Evolutionary conservation across 1,140 invertebrate genomes (phyloP).

Genomic region (Bilobella aurantiaca): DNA sequence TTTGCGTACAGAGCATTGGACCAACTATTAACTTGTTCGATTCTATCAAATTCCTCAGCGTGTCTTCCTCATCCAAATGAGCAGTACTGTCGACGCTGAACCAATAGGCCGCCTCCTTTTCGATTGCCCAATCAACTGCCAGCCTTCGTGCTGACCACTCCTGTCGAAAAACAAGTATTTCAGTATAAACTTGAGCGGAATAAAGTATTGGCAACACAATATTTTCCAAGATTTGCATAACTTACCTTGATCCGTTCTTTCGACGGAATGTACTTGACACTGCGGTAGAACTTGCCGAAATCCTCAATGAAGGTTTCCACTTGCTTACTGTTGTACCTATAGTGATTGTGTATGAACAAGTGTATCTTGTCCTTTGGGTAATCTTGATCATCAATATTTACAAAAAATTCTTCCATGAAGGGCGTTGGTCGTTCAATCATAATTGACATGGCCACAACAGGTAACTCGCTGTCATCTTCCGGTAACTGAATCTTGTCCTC

Average conservation of each 20-base stretch:
- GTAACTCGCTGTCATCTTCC: conserved; percentile 37
- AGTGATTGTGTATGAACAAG: conserved; percentile 66
- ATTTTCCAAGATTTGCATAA: too few relatives aligned
- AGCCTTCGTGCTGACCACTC: conserved; percentile 67
- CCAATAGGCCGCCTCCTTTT: conserved; percentile 67
- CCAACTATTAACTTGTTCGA: conserved; percentile 46
- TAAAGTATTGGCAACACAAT: too few relatives aligned
- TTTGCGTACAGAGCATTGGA: neutral
- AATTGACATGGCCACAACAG: conserved; percentile 63
- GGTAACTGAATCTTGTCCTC: neutral
- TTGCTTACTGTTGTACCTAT: neutral
- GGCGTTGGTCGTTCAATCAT: conserved; percentile 81
- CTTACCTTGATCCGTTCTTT: conserved; percentile 55
- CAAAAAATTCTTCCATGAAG: conserved; percentile 80
- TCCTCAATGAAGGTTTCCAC: too few relatives aligned
- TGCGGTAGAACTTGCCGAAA: neutral
- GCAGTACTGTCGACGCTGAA: conserved; percentile 74
- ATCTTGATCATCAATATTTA: conserved; percentile 54
- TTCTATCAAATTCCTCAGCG: conserved; percentile 64
- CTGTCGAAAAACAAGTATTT: too few relatives aligned
- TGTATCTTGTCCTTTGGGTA: conserved; percentile 82
- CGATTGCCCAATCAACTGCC: conserved; percentile 66
- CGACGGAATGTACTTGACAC: conserved; percentile 52
- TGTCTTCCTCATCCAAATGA: conserved; percentile 65
- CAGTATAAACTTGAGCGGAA: too few relatives aligned